A percentile compares a stretch with the other conserved stretches of the same genome.
These are phyloP conservation scores for Adelphocoris suturalis DNA, from an alignment of 2,888 invertebrate genomes.

Conservation along the genomic window DNA sequence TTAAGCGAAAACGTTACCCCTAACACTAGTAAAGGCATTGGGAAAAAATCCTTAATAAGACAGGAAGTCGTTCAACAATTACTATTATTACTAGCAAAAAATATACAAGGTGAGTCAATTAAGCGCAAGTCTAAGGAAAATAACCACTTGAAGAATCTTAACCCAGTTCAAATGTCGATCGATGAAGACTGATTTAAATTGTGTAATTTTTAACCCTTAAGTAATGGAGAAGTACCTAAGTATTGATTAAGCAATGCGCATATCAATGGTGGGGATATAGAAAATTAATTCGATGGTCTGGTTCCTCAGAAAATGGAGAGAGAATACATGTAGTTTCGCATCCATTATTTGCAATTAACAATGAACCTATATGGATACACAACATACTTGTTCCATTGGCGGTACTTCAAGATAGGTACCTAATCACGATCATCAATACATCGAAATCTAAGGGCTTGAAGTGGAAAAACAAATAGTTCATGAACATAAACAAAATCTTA, in stretches of 20 bases:
- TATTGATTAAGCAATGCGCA: not conserved
- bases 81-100: not conserved
- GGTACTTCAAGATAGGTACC: not conserved
- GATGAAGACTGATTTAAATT: not conserved
- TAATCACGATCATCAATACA: not conserved
- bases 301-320: not conserved
- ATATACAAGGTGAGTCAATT: not conserved
- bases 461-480: not conserved
- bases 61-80: constrained; percentile 20
- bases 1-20: not conserved
- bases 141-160: not conserved
- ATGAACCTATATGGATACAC: no score
- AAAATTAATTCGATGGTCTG: not conserved
- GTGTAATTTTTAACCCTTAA: not conserved
- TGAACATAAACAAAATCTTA: constrained; percentile 20
- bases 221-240: not conserved
- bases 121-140: constrained; percentile 11
- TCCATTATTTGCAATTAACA: no score
- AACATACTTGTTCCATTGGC: not conserved
- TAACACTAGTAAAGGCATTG: constrained; percentile 12
- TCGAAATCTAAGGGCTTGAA: not conserved
- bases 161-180: not conserved
- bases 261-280: not conserved
- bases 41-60: not conserved
- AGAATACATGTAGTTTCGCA: no score